Evolutionary conservation across 2,797 vertebrate genomes (phyloP).

Genomic region (Sphenodon punctatus): DNA sequence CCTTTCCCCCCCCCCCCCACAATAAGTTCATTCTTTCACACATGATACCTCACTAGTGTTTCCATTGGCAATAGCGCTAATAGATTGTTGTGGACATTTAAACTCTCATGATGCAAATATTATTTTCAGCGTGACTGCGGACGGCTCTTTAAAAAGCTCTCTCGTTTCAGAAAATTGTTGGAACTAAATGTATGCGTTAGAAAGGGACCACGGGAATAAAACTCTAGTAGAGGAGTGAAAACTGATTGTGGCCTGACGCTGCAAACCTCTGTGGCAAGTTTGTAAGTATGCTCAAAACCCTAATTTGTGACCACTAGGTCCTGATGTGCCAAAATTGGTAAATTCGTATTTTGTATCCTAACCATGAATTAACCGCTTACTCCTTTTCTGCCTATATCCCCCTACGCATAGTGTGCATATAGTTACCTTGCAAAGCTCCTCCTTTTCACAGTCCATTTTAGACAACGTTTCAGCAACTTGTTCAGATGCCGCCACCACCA

Average conservation of each 20-base stretch:
- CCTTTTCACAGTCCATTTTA: slow-evolving; percentile 79
- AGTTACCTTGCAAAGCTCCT: slow-evolving; percentile 90
- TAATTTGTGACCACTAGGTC: too few relatives aligned
- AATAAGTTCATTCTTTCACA: neutral
- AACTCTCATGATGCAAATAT: neutral
- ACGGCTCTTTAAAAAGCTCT: neutral
- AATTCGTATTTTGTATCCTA: too few relatives aligned
- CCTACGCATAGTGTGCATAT: neutral
- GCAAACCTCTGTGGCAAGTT: too few relatives aligned
- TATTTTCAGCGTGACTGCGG: neutral
- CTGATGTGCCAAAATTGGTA: too few relatives aligned
- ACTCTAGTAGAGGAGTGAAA: neutral
- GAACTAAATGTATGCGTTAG: neutral
- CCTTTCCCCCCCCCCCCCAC: too few relatives aligned
- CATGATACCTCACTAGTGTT: too few relatives aligned
- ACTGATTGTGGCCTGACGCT: neutral
- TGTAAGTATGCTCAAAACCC: too few relatives aligned
- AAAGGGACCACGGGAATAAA: neutral
- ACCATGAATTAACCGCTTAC: too few relatives aligned
- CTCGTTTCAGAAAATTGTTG: neutral
- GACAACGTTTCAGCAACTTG: slow-evolving; percentile 70
- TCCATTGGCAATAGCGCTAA: neutral
- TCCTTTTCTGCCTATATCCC: too few relatives aligned
- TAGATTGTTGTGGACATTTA: neutral
- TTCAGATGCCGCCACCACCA: neutral